Evolutionary conservation across 2,888 invertebrate species (phyloP).

Genomic region (Lepidocyrtinus sp.): DNA sequence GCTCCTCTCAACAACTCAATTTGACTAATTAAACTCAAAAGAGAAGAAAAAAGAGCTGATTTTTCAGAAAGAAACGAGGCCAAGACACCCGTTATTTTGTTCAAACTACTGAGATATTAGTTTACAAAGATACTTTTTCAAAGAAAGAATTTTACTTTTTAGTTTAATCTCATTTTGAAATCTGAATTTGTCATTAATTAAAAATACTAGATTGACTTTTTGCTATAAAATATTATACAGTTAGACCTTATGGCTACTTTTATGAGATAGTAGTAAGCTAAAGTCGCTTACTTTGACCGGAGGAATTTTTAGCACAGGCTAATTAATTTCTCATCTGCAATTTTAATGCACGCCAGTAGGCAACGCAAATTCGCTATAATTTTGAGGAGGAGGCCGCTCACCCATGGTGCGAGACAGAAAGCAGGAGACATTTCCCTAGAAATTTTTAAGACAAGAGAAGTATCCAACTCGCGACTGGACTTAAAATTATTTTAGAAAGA

Average conservation of each 20-base stretch:
- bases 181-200: neutral
- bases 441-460: slow-evolving; percentile 57
- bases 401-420: slow-evolving; percentile 48
- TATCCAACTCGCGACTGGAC: slow-evolving; percentile 29
- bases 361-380: slow-evolving; percentile 44
- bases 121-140: neutral
- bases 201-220: neutral
- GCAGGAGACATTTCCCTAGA: slow-evolving; percentile 53
- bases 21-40: neutral
- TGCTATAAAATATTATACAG: neutral
- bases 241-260: slow-evolving; percentile 38
- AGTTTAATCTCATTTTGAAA: slow-evolving; percentile 24
- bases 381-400: slow-evolving; percentile 50
- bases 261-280: slow-evolving; percentile 24
- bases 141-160: too few relatives aligned
- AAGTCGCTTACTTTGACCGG: slow-evolving; percentile 14
- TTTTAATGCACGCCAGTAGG: slow-evolving; percentile 54
- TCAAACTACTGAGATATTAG: too few relatives aligned
- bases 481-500: slow-evolving; percentile 18
- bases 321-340: slow-evolving; percentile 49
- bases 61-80: neutral
- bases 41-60: slow-evolving; percentile 7
- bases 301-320: slow-evolving; percentile 56
- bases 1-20: slow-evolving; percentile 38
- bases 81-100: too few relatives aligned